Evolutionary conservation across 1,140 invertebrate species (phyloP), one percentile per base, ranked within the genome.

Genomic region (Yoshiicerus persimilis): DNA sequence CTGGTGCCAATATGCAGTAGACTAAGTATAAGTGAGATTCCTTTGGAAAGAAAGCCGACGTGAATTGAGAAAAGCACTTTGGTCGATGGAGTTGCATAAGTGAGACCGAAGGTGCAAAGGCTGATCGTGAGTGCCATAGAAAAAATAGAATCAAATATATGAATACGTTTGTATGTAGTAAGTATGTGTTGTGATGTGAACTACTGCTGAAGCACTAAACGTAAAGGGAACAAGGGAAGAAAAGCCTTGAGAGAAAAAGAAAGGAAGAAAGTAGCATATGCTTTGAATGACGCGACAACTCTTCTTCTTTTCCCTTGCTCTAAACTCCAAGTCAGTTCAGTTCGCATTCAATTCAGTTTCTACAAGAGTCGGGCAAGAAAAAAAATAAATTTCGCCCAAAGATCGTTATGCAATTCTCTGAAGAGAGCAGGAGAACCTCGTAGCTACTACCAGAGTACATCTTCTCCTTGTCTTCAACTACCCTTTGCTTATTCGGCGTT

Each of bases 31-130:
- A 70, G 66, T 30, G 30, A 70, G 66, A 32, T 70, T 70, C 66
- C 66, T 30, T 70, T 70, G 27, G 66, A 70, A 70, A 70, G 66
- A 30, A 70, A 70, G 25, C 66, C 75, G 75, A 80, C 75, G 75
- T 34, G 75, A 80, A 80, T 80, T 36, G 4, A 34, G 75, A 80
- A 80, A 80, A 80, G 75, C 75, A 80, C 75, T 80, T 80, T 80
- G 75, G 75, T 80, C 32, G 32, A 80, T 80, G 75, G 75, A 80
- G 75, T 80, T 36, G 66, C 66, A 70, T 30, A 70, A 70, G 66
- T 70, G 66, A 70, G 32, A 80, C 75, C 38, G 75, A 32, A 80
- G 32, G 75, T 80, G 75, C 75, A 80, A 80, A 80, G 75, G 75
- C 34, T 80, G 47, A 56, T 56, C 47, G 47, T 56, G 32, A 80